Evolutionary conservation across 2,113 vertebrate genomes (phyloP).

Genomic region (Paratilapia polleni): DNA sequence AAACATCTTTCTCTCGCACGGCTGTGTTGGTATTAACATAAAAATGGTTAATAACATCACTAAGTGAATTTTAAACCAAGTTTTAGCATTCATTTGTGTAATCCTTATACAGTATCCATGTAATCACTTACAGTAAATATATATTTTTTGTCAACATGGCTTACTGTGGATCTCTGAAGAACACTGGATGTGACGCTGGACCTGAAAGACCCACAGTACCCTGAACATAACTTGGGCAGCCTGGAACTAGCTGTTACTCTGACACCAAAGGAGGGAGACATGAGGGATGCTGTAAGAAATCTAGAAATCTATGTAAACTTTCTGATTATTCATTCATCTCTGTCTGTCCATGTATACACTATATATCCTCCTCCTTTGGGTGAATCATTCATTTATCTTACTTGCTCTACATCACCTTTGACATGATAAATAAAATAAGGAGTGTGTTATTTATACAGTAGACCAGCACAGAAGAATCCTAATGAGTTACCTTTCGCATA

Average conservation of each 20-base stretch:
- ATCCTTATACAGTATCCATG: neutral
- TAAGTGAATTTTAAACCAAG: neutral
- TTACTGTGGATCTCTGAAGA: slow-evolving; percentile 72
- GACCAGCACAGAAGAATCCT: neutral
- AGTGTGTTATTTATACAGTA: neutral
- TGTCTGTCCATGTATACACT: neutral
- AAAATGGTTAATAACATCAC: neutral
- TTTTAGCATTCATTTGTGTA: neutral
- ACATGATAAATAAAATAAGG: neutral
- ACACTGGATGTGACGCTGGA: slow-evolving; percentile 86
- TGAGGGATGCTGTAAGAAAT: slow-evolving; percentile 88
- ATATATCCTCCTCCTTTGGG: neutral
- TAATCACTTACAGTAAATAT: neutral
- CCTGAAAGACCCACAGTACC: slow-evolving; percentile 92
- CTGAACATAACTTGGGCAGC: slow-evolving; percentile 89
- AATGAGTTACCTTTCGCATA: neutral
- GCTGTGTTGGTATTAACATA: neutral
- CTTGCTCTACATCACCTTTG: neutral
- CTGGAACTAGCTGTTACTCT: slow-evolving; percentile 86
- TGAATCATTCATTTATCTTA: neutral
- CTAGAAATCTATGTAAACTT: slow-evolving; percentile 23
- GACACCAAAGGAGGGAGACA: slow-evolving; percentile 86
- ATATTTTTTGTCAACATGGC: neutral
- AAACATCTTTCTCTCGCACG: neutral
- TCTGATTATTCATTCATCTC: slow-evolving; percentile 1